Conservation (phyloP, 2,797 vertebrate genomes). For the Stomatorhinus walkeri region DNA sequence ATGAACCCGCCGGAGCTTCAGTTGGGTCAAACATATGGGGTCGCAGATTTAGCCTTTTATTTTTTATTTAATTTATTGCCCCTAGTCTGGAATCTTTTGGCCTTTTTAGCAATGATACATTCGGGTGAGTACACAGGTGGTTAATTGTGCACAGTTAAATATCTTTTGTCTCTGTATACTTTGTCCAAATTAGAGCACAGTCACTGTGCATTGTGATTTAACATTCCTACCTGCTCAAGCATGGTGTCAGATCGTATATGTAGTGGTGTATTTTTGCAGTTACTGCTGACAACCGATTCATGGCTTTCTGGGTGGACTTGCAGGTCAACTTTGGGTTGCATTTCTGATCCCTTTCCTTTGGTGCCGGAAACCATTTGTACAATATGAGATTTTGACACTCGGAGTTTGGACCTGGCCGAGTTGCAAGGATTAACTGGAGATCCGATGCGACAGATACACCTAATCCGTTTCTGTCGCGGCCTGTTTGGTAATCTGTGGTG, state of each 20-base stretch:
- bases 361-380: neutral
- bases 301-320: neutral
- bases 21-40: neutral
- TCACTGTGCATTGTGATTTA: neutral
- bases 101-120: neutral
- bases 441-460: neutral
- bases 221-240: neutral
- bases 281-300: neutral
- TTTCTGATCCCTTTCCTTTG: neutral
- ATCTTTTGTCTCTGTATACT: neutral
- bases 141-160: neutral
- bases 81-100: neutral
- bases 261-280: neutral
- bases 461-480: neutral
- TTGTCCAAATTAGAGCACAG: neutral
- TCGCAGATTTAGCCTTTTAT: neutral
- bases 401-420: neutral
- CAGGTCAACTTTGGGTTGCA: neutral
- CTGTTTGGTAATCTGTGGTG: neutral
- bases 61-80: neutral
- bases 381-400: neutral
- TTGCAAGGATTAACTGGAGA: neutral
- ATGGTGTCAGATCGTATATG: neutral
- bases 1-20: neutral
- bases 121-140: neutral